Evolutionary conservation across 2,888 invertebrate species (phyloP), one percentile per base, ranked within the genome.

Genomic region (Pristionchus exspectatus): DNA sequence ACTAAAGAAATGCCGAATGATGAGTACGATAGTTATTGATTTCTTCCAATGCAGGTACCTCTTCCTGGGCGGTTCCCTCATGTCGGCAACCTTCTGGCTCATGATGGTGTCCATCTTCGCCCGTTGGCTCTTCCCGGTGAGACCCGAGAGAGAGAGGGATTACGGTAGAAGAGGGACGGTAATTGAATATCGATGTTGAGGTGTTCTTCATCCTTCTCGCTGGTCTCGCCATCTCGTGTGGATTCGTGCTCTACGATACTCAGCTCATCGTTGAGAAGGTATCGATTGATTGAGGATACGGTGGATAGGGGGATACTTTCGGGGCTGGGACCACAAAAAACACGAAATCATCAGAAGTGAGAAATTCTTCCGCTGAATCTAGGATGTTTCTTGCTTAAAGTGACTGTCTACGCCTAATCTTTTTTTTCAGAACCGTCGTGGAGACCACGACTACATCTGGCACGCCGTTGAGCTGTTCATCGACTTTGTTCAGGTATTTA

Each of bases 181-280:
- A 9, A 85, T 21, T 44, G 44, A 77, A 24, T 5, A 50, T 77
- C 21, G 44, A 16, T 38, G 2, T 24, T 77, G n/a, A 81, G 81
- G 81, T 81, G 66, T 74, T 88, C 81, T 69, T 91, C 89, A 88
- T 93, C 95, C 96, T 98, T 88, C 98, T 98, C 95, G 95, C 97
- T 92, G 98, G 98, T 91, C 96, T 99, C 88, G 96, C 97, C 93
- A 96, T 98, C 81, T 98, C 98, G 97, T 98, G 98, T 95, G 98
- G 97, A 90, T 99, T 98, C 96, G 97, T 99, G 24, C 96, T 99
- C 92, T 99, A 97, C 95, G 99, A 99, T 96, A 99, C 99, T n/a
- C 98, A 98, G 96, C 96, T 97, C 92, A 92, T 94, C 88, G 92
- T 91, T 69, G 94, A 94, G 90, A 94, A 94, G 89, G 89, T 89